Evolutionary conservation across 1,140 invertebrate species (phyloP).

Genomic region (Drosophila fuyamai): DNA sequence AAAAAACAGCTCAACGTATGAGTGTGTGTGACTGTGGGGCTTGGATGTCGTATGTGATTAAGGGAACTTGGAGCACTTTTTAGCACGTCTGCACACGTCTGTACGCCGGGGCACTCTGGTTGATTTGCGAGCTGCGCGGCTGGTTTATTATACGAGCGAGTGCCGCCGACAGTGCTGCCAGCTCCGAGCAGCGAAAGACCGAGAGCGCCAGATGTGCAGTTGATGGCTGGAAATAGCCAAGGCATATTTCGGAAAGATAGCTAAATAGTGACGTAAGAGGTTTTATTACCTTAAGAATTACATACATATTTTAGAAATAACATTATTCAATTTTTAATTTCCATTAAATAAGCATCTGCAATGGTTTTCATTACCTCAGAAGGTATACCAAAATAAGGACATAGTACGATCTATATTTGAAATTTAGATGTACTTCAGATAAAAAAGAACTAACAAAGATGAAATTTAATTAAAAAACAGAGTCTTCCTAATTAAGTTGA

Average conservation of each 20-base stretch:
- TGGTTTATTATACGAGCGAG: conserved; percentile 66
- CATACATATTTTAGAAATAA: too few relatives aligned
- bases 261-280: neutral
- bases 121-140: conserved; percentile 66
- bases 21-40: conserved; percentile 1
- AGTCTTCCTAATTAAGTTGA: too few relatives aligned
- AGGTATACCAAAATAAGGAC: too few relatives aligned
- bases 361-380: too few relatives aligned
- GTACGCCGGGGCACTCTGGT: conserved; percentile 51
- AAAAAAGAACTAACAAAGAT: too few relatives aligned
- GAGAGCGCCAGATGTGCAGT: neutral
- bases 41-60: neutral
- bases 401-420: too few relatives aligned
- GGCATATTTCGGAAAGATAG: neutral
- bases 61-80: conserved; percentile 8
- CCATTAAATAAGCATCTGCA: too few relatives aligned
- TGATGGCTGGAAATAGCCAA: neutral
- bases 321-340: too few relatives aligned
- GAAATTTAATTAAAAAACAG: too few relatives aligned
- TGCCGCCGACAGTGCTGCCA: conserved; percentile 12
- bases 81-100: conserved; percentile 50
- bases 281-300: neutral
- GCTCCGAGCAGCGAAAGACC: neutral
- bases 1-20: conserved; percentile 51
- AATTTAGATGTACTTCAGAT: too few relatives aligned